Evolutionary conservation across 2,797 vertebrate species (phyloP).

Genomic region (Poecilia wingei): DNA sequence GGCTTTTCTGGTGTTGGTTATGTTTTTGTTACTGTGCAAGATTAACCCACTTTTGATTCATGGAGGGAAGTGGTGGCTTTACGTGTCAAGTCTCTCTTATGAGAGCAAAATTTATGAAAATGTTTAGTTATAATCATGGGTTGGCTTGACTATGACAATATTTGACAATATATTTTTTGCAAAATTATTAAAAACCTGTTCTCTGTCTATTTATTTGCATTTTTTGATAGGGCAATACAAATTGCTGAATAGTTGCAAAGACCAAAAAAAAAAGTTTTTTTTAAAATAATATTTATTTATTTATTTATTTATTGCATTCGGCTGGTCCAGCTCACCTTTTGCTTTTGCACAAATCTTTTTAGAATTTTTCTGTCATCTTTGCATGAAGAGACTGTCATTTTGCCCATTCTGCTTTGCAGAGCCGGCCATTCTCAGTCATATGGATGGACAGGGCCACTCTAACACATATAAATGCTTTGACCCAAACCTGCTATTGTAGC

Average conservation of each 20-base stretch:
- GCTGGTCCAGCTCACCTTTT: background rate
- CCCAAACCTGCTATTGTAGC: background rate
- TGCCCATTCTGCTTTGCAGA: background rate
- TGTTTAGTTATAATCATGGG: background rate
- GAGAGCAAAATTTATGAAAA: background rate
- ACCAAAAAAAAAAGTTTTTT: no score
- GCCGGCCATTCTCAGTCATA: background rate
- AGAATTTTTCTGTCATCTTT: background rate
- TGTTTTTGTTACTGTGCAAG: background rate
- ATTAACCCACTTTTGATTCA: slow-evolving; percentile 14
- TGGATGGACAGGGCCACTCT: background rate
- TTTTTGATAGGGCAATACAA: background rate
- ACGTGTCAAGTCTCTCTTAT: background rate
- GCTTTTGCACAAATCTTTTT: background rate
- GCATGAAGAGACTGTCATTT: background rate
- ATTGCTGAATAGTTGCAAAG: background rate
- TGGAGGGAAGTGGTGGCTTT: slow-evolving; percentile 20
- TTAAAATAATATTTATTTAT: no score
- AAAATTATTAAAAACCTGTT: background rate
- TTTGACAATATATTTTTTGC: background rate
- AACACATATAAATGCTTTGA: background rate
- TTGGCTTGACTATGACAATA: background rate
- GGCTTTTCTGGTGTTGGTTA: background rate
- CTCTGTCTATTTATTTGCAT: background rate
- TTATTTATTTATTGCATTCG: no score